phyloP scores from a whole-genome alignment of 2,113 vertebrate species.

The Pollachius pollachius region DNA sequence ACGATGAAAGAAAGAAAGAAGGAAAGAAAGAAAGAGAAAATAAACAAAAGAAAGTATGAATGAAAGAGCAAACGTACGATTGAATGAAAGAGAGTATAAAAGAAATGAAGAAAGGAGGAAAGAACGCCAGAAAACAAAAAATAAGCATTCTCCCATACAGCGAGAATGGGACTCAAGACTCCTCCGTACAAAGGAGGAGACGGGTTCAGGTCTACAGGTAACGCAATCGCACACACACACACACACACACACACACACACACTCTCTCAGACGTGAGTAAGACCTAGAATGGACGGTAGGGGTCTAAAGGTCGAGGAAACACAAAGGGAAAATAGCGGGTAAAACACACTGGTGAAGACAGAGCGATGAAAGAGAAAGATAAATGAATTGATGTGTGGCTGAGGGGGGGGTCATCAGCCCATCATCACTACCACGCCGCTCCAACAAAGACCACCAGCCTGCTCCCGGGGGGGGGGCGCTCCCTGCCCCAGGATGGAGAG shows the following conservation, averaged over 20 bases:
- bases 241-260: neutral
- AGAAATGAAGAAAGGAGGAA: no score
- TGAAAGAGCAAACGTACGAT: neutral
- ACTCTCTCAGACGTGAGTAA: neutral
- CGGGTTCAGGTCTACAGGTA: neutral
- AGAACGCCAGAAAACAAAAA: neutral
- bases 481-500: neutral
- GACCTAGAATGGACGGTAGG: no score
- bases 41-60: neutral
- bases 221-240: no score
- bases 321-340: neutral
- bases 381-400: neutral
- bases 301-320: neutral
- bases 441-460: neutral
- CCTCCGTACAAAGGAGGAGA: neutral
- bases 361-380: constrained; percentile 1
- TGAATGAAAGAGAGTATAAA: neutral
- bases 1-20: neutral
- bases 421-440: neutral
- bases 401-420: neutral
- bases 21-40: neutral
- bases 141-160: neutral
- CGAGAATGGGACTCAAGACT: constrained; percentile 21
- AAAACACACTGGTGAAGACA: neutral
- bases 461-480: neutral